A percentile compares a stretch with the other conserved stretches of the same genome.
phyloP scores from a whole-genome alignment of 2,888 invertebrate species.

The Phymatocera aterrima region DNA sequence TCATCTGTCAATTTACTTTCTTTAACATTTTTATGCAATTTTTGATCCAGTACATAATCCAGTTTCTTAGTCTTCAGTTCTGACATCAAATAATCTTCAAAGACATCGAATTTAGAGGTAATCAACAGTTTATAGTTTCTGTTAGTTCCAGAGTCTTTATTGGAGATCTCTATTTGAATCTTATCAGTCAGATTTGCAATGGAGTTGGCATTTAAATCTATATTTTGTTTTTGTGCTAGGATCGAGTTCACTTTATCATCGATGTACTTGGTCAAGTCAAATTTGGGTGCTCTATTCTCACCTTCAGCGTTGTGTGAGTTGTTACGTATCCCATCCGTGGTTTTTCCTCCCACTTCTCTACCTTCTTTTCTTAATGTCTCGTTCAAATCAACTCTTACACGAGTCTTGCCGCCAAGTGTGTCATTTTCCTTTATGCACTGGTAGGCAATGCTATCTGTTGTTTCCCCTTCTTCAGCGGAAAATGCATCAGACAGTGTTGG shows the following conservation, averaged over 20 bases:
- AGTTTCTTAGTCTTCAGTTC: slow-evolving; percentile 52
- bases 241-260: slow-evolving; percentile 46
- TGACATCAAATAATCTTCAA: slow-evolving; percentile 52
- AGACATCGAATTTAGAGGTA: slow-evolving; percentile 51
- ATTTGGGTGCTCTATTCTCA: not conserved
- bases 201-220: slow-evolving; percentile 27
- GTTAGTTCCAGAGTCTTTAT: slow-evolving; percentile 48
- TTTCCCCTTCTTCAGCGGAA: not conserved
- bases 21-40: slow-evolving; percentile 2
- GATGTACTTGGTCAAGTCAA: slow-evolving; percentile 5
- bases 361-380: slow-evolving; percentile 9
- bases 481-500: not conserved
- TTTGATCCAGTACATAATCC: slow-evolving; percentile 52
- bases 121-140: slow-evolving; percentile 51
- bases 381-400: not conserved
- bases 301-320: slow-evolving; percentile 5
- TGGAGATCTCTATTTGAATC: slow-evolving; percentile 49
- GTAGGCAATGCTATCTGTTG: not conserved
- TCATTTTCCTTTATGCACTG: not conserved
- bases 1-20: slow-evolving; percentile 11
- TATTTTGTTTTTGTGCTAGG: slow-evolving; percentile 40
- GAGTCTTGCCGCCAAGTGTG: not conserved
- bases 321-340: slow-evolving; percentile 28
- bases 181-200: slow-evolving; percentile 46
- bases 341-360: not conserved